Conservation (phyloP, 2,888 invertebrate genomes). For the Eudemis profundana region DNA sequence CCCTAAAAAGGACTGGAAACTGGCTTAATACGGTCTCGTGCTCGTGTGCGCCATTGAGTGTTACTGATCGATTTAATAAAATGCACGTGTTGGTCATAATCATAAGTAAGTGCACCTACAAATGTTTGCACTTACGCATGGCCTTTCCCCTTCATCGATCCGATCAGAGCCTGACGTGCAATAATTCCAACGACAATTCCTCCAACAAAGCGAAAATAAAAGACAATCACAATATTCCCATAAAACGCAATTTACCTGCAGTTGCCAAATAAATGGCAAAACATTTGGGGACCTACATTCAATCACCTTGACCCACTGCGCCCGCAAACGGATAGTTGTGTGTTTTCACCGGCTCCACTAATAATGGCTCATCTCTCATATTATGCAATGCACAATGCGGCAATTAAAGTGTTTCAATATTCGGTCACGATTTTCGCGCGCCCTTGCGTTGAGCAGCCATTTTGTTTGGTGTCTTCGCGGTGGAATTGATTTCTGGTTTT, state of each 20-base stretch:
- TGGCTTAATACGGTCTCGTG: no score
- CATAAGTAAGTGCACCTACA: background rate
- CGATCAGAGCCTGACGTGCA: background rate
- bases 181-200: background rate
- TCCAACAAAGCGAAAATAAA: background rate
- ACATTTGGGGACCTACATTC: slow-evolving; percentile 49
- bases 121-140: slow-evolving; percentile 3
- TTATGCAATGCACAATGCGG: slow-evolving; percentile 37
- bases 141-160: slow-evolving; percentile 24
- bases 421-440: slow-evolving; percentile 33
- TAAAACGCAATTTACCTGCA: slow-evolving; percentile 45
- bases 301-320: slow-evolving; percentile 50
- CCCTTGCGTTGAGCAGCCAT: slow-evolving; percentile 26
- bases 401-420: slow-evolving; percentile 36
- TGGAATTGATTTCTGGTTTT: background rate
- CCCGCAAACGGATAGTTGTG: slow-evolving; percentile 28
- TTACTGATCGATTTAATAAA: no score
- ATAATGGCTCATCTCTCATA: slow-evolving; percentile 31
- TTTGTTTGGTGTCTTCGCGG: background rate
- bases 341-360: slow-evolving; percentile 31
- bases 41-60: no score
- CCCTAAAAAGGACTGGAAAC: no score
- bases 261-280: slow-evolving; percentile 50
- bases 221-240: slow-evolving; percentile 16
- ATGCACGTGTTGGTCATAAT: background rate